These are phyloP conservation scores for Gasterosteus nipponicus DNA, from an alignment of 2,113 vertebrate genomes.

Conservation along the genomic window DNA sequence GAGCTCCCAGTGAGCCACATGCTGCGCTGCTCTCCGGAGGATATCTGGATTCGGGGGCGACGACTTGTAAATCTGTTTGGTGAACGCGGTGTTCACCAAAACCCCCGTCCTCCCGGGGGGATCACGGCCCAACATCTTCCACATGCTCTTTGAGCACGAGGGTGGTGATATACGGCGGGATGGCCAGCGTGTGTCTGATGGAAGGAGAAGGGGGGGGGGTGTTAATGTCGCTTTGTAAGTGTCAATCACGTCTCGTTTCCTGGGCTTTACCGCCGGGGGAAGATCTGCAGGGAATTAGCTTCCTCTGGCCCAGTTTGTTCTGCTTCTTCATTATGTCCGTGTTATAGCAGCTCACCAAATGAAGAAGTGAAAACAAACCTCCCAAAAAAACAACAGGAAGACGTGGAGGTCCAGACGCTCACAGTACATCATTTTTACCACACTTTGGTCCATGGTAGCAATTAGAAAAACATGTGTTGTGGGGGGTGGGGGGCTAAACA, in stretches of 20 bases:
- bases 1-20: slow-evolving; percentile 69
- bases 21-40: slow-evolving; percentile 49
- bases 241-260: slow-evolving; percentile 51
- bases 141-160: slow-evolving; percentile 74
- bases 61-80: slow-evolving; percentile 71
- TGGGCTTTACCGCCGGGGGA: not conserved
- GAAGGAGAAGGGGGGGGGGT: slow-evolving; percentile 10
- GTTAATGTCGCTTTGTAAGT: slow-evolving; percentile 43
- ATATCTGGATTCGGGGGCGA: slow-evolving; percentile 58
- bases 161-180: slow-evolving; percentile 62
- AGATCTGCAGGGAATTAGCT: slow-evolving; percentile 5
- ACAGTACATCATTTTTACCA: slow-evolving; percentile 53
- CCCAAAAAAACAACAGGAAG: slow-evolving; percentile 27
- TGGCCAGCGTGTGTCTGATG: slow-evolving; percentile 32
- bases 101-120: slow-evolving; percentile 63
- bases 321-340: slow-evolving; percentile 2
- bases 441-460: slow-evolving; percentile 69
- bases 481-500: slow-evolving; percentile 47
- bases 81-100: slow-evolving; percentile 67
- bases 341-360: slow-evolving; percentile 36
- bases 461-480: slow-evolving; percentile 78
- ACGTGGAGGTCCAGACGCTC: slow-evolving; percentile 40
- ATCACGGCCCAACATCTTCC: slow-evolving; percentile 75
- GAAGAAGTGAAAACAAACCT: slow-evolving; percentile 34
- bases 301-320: slow-evolving; percentile 1